phyloP scores from a whole-genome alignment of 1,140 invertebrate genomes.

The Heliconius hermathena region DNA sequence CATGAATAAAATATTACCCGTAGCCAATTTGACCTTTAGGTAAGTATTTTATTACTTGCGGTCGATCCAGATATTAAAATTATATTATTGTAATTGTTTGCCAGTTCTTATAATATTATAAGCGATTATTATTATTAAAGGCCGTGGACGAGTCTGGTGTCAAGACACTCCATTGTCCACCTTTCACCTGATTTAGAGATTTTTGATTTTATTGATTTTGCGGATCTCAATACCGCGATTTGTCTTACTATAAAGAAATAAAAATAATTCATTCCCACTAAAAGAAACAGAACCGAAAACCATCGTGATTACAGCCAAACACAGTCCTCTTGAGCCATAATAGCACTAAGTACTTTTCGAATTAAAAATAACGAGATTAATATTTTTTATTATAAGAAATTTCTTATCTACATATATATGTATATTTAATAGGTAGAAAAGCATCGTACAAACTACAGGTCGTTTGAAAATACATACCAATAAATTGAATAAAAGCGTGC shows the following conservation, averaged over 20 bases:
- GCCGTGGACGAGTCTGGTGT: too few species aligned
- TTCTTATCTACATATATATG: not conserved
- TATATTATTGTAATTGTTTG: not conserved
- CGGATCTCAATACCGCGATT: too few species aligned
- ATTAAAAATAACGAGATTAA: not conserved
- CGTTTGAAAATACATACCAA: slow-evolving; percentile 26
- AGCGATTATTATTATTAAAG: not conserved
- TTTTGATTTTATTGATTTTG: too few species aligned
- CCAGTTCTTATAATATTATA: not conserved
- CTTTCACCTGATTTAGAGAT: too few species aligned
- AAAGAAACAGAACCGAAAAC: too few species aligned
- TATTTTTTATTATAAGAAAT: not conserved
- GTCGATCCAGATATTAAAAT: not conserved
- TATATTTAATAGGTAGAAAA: not conserved
- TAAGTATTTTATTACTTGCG: not conserved
- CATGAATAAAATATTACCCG: slow-evolving; percentile 6
- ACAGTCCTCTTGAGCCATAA: too few species aligned
- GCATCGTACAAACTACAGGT: not conserved
- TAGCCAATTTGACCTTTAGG: not conserved
- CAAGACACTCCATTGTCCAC: too few species aligned
- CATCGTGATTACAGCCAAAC: too few species aligned
- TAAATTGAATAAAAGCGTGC: slow-evolving; percentile 33
- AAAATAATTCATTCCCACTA: too few species aligned
- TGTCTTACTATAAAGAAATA: too few species aligned
- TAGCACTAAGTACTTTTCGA: not conserved